Evolutionary conservation across 2,113 vertebrate species (phyloP).

Genomic region (Cyprinodon tularosa): DNA sequence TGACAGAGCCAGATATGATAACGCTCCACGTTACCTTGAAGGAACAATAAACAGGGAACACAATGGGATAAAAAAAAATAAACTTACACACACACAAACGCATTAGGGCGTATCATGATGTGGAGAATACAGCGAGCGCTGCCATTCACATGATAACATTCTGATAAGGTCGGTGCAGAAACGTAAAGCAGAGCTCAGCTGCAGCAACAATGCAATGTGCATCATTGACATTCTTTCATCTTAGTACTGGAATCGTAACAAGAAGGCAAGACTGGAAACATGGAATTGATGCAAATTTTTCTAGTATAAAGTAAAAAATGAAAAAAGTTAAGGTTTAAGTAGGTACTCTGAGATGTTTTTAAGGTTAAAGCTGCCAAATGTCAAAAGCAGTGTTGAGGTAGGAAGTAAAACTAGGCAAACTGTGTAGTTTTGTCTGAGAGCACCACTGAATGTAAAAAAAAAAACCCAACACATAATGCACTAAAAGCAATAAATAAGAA

Average conservation of each 20-base stretch:
- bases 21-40: constrained; percentile 38
- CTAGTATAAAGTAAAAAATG: constrained; percentile 5
- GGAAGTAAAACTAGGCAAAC: constrained; percentile 34
- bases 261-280: constrained; percentile 45
- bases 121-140: constrained; percentile 33
- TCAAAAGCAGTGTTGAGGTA: constrained; percentile 48
- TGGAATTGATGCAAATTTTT: constrained; percentile 22
- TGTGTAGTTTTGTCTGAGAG: constrained; percentile 30
- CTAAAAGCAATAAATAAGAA: constrained; percentile 82
- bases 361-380: constrained; percentile 6
- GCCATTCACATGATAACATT: constrained; percentile 50
- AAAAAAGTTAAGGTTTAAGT: neutral
- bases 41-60: constrained; percentile 28
- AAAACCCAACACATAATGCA: constrained; percentile 51
- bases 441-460: constrained; percentile 41
- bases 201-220: constrained; percentile 27
- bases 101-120: constrained; percentile 15
- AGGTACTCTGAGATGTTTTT: neutral
- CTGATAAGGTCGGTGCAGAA: constrained; percentile 35
- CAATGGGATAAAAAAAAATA: neutral
- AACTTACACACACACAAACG: neutral
- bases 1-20: constrained; percentile 59
- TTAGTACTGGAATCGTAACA: constrained; percentile 44
- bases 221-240: constrained; percentile 58
- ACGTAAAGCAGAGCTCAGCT: constrained; percentile 45